Evolutionary conservation across 2,888 invertebrate genomes (phyloP), one percentile per base, ranked within the genome.

Genomic region (Dicyrtoma fusca): DNA sequence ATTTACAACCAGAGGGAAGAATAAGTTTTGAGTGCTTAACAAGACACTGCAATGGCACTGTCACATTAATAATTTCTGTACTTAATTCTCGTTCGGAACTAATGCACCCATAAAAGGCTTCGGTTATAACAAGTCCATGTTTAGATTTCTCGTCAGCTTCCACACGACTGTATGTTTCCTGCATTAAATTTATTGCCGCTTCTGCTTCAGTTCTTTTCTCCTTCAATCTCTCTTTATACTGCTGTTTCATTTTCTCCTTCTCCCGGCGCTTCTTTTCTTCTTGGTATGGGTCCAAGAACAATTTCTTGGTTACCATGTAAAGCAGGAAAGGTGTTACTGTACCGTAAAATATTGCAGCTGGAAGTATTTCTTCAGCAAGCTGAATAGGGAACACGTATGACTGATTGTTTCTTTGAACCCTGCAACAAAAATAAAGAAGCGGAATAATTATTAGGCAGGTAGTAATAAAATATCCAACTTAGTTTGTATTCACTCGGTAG

Each of bases 31-130:
- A 92, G 83, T 96, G 92, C 82, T 92, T 93, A 69, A 96, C 92
- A 81, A 97, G 88, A 82, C 96, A 95, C 84, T 98, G 98, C 26
- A 98, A 82, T 0, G 96, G 95, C 81, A 96, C 88, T n/a, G 94
- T 95, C 17, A 97, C 97, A 84, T 97, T 96, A 74, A 95, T 90
- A 2, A 90, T 86, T 81, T 91, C 90, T 11, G 73, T 57, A 13
- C 66, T 76, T 47, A 74, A 61, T 47, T 73, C 68, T 19, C 59
- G 76, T 61, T 82, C 79, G 77, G 74, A 45, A 64, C 75, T 72
- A 25, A 85, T 82, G 72, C 91, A 84, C 23, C 94, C 94, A 82
- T 94, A 94, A 10, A 92, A 81, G 0, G 96, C 97, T 82, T 90
- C 89, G 0, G 90, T 85, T 75, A 99, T 92, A 59, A 98, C 87